A percentile compares a stretch with the other conserved stretches of the same genome.
Conservation (phyloP, 1,140 invertebrate species). For the Macrosteles quadrilineatus region DNA sequence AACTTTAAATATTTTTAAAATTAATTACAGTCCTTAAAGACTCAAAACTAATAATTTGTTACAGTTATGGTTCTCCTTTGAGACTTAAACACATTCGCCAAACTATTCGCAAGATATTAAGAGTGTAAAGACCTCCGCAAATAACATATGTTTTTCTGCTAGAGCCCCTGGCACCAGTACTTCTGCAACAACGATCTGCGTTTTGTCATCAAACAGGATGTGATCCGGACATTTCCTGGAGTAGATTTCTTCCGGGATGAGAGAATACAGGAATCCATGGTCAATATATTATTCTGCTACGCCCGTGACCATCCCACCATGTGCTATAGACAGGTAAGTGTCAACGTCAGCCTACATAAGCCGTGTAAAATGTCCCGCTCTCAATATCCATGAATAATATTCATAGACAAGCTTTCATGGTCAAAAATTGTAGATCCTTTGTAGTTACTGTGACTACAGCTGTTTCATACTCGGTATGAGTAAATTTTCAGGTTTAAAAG, state of each 20-base stretch:
- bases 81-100: no score
- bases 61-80: no score
- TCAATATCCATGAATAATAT: no score
- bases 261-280: constrained; percentile 69
- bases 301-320: constrained; percentile 69
- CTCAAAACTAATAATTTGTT: no score
- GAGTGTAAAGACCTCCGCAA: no score
- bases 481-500: no score
- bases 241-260: constrained; percentile 71
- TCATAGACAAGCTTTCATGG: not conserved
- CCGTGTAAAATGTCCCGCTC: not conserved
- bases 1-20: no score
- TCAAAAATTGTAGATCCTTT: not conserved
- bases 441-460: no score
- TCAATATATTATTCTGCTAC: constrained; percentile 70
- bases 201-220: constrained; percentile 74
- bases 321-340: constrained; percentile 68
- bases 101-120: no score
- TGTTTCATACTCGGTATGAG: no score
- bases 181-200: constrained; percentile 77
- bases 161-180: constrained; percentile 80
- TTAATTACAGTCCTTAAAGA: no score
- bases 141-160: no score
- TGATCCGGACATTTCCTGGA: constrained; percentile 77
- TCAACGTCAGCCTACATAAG: not conserved